phyloP scores from a whole-genome alignment of 2,113 vertebrate species.

The Collichthys lucidus region DNA sequence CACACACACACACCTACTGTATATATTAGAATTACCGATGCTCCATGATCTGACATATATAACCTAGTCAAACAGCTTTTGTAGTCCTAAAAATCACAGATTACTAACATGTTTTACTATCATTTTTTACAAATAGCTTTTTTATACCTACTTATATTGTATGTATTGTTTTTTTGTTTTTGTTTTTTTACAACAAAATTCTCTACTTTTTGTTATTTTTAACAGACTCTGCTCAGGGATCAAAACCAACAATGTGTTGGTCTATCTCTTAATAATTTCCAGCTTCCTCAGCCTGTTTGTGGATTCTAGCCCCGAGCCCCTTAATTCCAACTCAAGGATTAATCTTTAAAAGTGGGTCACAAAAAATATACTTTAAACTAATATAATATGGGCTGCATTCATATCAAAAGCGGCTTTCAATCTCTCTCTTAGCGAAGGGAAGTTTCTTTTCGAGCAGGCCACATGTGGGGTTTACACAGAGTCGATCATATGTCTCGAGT shows the following conservation, averaged over 20 bases:
- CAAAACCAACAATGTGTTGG: neutral
- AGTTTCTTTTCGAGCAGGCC: no score
- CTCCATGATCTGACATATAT: neutral
- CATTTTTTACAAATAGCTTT: neutral
- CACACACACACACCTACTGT: neutral
- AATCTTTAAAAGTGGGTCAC: constrained; percentile 7
- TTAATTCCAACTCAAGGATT: neutral
- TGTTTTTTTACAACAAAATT: no score
- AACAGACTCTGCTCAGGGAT: neutral
- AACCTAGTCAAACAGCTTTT: neutral
- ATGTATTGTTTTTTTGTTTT: neutral
- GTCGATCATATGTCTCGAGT: no score
- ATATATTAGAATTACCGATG: neutral
- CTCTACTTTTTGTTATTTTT: neutral
- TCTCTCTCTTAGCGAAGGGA: neutral
- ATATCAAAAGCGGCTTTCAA: neutral
- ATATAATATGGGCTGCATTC: neutral
- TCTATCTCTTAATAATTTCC: neutral
- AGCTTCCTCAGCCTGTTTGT: neutral
- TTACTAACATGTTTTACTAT: neutral
- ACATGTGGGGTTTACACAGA: no score
- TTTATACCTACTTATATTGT: neutral
- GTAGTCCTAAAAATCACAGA: neutral
- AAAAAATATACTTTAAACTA: neutral
- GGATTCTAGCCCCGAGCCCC: neutral